phyloP scores from a whole-genome alignment of 2,113 vertebrate species.

The Cygnus buccinator region DNA sequence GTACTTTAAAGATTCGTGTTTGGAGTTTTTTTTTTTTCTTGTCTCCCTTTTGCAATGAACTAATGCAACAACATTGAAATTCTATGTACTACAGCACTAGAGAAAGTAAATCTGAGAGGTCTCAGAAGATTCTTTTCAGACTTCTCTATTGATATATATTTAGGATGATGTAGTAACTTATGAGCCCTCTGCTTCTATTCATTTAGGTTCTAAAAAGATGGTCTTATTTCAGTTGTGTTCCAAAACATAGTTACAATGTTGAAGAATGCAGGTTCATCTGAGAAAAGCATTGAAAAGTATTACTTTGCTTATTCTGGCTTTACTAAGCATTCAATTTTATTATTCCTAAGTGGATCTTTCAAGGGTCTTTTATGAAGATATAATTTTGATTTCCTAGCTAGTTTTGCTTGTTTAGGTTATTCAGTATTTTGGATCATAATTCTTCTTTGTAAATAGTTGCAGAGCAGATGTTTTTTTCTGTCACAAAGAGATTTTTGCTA shows the following conservation, averaged over 20 bases:
- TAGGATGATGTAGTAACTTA: background rate
- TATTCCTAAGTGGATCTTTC: background rate
- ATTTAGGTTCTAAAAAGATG: background rate
- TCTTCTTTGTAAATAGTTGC: background rate
- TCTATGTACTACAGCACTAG: background rate
- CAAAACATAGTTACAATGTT: background rate
- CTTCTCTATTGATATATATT: background rate
- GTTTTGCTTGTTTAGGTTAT: background rate
- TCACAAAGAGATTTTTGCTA: background rate
- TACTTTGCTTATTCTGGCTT: background rate
- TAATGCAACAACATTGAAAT: background rate
- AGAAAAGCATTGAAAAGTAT: background rate
- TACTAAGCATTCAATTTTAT: background rate
- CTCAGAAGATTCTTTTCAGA: background rate
- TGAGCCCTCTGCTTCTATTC: background rate
- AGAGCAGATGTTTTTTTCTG: background rate
- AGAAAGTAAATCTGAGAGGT: background rate
- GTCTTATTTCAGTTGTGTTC: background rate
- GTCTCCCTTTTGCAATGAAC: accelerated
- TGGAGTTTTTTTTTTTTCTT: background rate
- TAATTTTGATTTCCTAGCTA: background rate
- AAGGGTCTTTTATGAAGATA: background rate
- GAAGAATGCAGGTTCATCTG: background rate
- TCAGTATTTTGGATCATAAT: background rate
- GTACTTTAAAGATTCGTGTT: background rate